Base-by-base conservation (phyloP, 2,888 invertebrate species). In the Catocala fraxini region DNA sequence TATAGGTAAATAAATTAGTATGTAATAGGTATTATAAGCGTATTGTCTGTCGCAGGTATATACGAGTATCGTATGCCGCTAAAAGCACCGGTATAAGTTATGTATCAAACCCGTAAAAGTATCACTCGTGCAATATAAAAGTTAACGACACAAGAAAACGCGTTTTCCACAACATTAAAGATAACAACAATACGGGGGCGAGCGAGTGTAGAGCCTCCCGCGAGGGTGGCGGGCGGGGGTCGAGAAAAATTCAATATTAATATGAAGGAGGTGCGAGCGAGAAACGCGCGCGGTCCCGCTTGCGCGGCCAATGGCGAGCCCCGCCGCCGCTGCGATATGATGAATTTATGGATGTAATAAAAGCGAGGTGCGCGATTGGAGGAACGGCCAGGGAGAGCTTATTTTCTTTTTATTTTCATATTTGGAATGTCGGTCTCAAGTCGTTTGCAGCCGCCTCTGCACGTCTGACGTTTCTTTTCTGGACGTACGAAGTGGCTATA, bases 321-420 rank as follows among this genome's bases (percentile, higher is more conserved):
- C 86, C 86, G 89, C 88, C 86, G 89, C 86, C 86, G 88, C 87
- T 93, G 91, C 93, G 96, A 96, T 96, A 96, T 96, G 96, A 96
- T 96, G 96, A 96, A 97, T 97, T 97, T 97, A 97, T 97, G 96
- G 96, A 96, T 96, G 96, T 96, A 96, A 97, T 96, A 96, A 96
- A 95, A 95, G 93, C 93, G 94, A 92, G 94, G 94, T 93, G 91
- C 94, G 95, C 95, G 95, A 96, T 96, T 96, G 96, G 96, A 94
- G 93, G 95, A 94, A 77, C 89, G 89, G 89, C 86, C 89, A 91
- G 89, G 85, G 90, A 86, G 90, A 90, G 92, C 91, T 93, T 94
- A 94, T 94, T 94, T 94, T 93, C 94, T 94, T 93, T 93, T 93
- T 94, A 94, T 94, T 94, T 93, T 94, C 93, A 94, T 94, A 94